Conservation (phyloP, 2,888 invertebrate species). For the Acanthosoma haemorrhoidale region DNA sequence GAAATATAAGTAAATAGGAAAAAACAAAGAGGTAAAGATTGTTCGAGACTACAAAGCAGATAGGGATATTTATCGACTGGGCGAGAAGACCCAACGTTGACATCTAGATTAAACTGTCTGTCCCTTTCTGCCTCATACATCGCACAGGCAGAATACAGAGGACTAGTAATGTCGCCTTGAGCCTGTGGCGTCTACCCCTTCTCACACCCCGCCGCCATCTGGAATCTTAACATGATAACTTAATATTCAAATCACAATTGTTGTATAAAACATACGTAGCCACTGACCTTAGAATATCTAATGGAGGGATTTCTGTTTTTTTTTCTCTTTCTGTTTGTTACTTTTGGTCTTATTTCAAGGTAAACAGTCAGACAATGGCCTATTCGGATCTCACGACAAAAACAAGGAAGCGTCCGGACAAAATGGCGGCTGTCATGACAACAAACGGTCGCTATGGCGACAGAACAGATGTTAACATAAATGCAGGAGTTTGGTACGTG, state of each 20-base stretch:
- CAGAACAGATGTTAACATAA: too few relatives aligned
- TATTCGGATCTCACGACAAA: too few relatives aligned
- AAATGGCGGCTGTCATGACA: too few relatives aligned
- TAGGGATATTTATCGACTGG: slow-evolving; percentile 8
- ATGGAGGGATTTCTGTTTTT: too few relatives aligned
- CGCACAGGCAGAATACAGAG: slow-evolving; percentile 15
- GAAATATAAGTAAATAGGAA: too few relatives aligned
- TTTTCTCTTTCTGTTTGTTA: too few relatives aligned
- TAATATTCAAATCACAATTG: slow-evolving; percentile 25
- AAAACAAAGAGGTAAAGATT: neutral
- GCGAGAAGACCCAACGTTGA: neutral
- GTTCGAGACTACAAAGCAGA: slow-evolving; percentile 1
- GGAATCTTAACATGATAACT: slow-evolving; percentile 4
- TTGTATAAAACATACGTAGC: slow-evolving; percentile 24
- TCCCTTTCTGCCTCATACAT: too few relatives aligned
- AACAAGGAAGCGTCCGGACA: too few relatives aligned
- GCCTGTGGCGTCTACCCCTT: neutral
- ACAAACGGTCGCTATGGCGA: too few relatives aligned
- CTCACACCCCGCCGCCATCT: slow-evolving; percentile 12
- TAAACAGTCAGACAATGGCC: neutral
- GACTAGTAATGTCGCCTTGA: slow-evolving; percentile 21
- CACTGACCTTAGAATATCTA: slow-evolving; percentile 30
- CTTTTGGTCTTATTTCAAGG: slow-evolving; percentile 29
- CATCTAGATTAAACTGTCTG: slow-evolving; percentile 12
- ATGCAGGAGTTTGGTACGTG: too few relatives aligned